Percentiles rank a stretch among this genome's conserved stretches.
phyloP scores from a whole-genome alignment of 2,113 vertebrate genomes.

The Trochalopteron elliotii region DNA sequence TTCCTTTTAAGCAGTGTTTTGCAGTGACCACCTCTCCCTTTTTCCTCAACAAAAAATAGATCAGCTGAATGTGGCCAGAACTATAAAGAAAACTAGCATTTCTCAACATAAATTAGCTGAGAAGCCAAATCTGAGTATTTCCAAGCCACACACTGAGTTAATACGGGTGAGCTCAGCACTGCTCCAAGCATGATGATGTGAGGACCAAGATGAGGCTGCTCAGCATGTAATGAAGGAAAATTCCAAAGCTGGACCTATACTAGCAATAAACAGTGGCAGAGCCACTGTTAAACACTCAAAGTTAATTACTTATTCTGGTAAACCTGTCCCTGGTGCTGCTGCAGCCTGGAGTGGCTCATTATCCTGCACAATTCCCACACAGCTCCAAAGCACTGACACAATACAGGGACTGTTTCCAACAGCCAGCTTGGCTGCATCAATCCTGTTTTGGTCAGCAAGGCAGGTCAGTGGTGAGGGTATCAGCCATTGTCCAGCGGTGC shows the following conservation, averaged over 20 bases:
- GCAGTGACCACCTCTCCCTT: not conserved
- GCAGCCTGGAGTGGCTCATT: not conserved
- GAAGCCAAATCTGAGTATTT: not conserved
- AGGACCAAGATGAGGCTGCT: not conserved
- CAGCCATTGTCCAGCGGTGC: not conserved
- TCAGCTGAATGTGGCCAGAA: not conserved
- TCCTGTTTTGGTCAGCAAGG: not conserved
- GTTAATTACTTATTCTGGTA: not conserved
- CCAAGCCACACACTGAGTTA: not conserved
- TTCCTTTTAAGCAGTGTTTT: not conserved
- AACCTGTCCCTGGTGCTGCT: not conserved
- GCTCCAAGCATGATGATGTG: not conserved
- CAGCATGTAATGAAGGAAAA: not conserved
- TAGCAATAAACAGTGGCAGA: not conserved
- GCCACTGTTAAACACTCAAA: not conserved
- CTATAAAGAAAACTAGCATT: not conserved
- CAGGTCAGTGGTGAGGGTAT: not conserved
- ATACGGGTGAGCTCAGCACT: not conserved
- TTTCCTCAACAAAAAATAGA: not conserved
- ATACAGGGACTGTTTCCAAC: not conserved
- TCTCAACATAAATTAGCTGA: not conserved
- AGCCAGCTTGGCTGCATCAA: not conserved
- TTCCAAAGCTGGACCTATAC: not conserved
- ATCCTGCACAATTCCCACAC: not conserved
- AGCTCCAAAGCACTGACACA: not conserved